phyloP scores from a whole-genome alignment of 2,797 vertebrate genomes.

The Sarcoramphus papa region DNA sequence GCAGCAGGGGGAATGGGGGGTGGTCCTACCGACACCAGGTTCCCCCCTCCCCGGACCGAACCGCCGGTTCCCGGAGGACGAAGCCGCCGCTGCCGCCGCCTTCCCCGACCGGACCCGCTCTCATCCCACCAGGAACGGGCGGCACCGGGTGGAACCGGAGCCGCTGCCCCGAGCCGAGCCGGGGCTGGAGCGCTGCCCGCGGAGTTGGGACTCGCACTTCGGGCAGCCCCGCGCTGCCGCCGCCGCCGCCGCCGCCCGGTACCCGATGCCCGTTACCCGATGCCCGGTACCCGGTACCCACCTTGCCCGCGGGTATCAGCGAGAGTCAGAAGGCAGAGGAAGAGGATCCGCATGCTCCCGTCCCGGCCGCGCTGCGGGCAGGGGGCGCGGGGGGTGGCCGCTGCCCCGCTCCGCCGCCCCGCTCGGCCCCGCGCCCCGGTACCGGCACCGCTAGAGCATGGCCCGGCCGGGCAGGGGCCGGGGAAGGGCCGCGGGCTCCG shows the following conservation, averaged over 20 bases:
- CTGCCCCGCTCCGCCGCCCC: not conserved
- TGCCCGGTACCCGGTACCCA: constrained; percentile 31
- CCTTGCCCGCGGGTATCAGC: constrained; percentile 67
- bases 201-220: not conserved
- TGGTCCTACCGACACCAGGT: not conserved
- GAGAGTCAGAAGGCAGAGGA: constrained; percentile 68
- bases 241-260: too few species aligned
- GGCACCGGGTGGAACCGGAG: not conserved
- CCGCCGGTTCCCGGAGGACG: not conserved
- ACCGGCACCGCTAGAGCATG: not conserved
- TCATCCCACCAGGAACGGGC: not conserved
- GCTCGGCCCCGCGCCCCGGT: not conserved
- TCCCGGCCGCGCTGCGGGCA: not conserved
- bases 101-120: not conserved
- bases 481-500: not conserved
- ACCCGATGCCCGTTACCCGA: not conserved
- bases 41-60: too few species aligned
- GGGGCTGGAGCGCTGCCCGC: not conserved
- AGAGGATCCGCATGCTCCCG: constrained; percentile 64
- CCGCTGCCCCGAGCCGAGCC: not conserved
- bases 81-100: not conserved
- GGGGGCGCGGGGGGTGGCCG: not conserved
- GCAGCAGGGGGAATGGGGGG: not conserved
- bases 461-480: not conserved
- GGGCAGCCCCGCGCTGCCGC: not conserved